A percentile compares a stretch with the other conserved stretches of the same genome.
phyloP scores from a whole-genome alignment of 2,113 vertebrate genomes.

The Zosterops hypoxanthus region DNA sequence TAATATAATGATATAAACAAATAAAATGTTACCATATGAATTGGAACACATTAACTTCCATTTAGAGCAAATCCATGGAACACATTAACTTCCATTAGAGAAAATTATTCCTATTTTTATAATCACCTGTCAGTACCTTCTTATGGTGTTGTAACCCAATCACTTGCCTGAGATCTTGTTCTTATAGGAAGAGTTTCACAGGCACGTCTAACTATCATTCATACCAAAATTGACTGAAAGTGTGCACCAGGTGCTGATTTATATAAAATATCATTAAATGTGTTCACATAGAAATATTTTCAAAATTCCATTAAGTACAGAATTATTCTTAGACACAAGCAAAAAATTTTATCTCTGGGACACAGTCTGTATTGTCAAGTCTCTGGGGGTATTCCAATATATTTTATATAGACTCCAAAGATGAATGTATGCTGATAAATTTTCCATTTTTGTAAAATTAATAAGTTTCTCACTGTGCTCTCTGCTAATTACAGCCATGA shows the following conservation, averaged over 20 bases:
- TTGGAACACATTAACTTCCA: neutral
- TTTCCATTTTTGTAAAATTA: neutral
- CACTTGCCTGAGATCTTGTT: neutral
- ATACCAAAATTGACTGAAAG: neutral
- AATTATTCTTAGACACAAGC: neutral
- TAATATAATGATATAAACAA: no score
- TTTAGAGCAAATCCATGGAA: neutral
- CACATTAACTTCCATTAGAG: neutral
- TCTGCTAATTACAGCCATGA: neutral
- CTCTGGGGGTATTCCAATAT: fast-evolving
- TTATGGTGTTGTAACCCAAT: neutral
- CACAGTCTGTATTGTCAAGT: neutral
- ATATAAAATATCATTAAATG: neutral
- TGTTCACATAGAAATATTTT: neutral
- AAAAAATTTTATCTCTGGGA: neutral
- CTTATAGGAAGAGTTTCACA: neutral
- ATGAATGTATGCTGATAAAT: neutral
- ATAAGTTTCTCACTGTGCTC: neutral
- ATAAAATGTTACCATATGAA: neutral
- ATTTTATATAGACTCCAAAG: neutral
- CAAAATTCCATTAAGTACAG: neutral
- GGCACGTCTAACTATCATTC: neutral
- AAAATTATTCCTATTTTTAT: neutral
- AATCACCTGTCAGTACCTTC: neutral
- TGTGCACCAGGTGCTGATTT: neutral